Evolutionary conservation across 2,888 invertebrate genomes (phyloP), one percentile per base, ranked within the genome.

Genomic region (Hypolimnas misippus): DNA sequence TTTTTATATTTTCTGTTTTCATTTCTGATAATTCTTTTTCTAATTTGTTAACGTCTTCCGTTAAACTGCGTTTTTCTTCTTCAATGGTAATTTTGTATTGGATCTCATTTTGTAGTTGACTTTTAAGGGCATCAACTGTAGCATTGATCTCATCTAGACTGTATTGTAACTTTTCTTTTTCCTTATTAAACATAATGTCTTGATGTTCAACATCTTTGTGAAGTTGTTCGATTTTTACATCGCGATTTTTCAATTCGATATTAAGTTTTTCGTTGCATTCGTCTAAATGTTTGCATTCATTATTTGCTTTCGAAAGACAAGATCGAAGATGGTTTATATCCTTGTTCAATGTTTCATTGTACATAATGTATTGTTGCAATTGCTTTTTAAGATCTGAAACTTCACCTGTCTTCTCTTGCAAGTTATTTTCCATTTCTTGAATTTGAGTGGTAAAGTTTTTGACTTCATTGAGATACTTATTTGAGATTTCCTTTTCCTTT

Each of bases 31-130:
- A 33, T 19, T 66, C 55, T 25, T 63, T 56, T 21, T 52, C 62
- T 40, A 61, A 33, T 54, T 53, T 42, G 35, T 40, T 55, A n/a
- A 59, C 56, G 58, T 57, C 58, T 44, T 50, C 29, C 49, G 38
- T 56, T 51, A 66, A 46, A 55, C 54, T 60, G 40, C 58, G 35
- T 2, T 83, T 56, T 70, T 84, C 79, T 44, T 76, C 73, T 70
- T 85, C 81, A 44, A 83, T 66, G 25, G 67, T 68, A 8, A 81
- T 66, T 70, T 86, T 87, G 60, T 76, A 83, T 21, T 81, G 66
- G 19, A 84, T 83, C 72, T 87, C 87, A 66, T 80, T 77, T 54
- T 83, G 79, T 38, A 87, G 66, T 70, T 86, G 86, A 54, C 71
- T 76, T 73, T 85, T 81, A 16, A 87, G 69, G 25, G 81, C 73